These are phyloP conservation scores for Petrolisthes cinctipes DNA, from an alignment of 2,888 invertebrate species.

Conservation along the genomic window DNA sequence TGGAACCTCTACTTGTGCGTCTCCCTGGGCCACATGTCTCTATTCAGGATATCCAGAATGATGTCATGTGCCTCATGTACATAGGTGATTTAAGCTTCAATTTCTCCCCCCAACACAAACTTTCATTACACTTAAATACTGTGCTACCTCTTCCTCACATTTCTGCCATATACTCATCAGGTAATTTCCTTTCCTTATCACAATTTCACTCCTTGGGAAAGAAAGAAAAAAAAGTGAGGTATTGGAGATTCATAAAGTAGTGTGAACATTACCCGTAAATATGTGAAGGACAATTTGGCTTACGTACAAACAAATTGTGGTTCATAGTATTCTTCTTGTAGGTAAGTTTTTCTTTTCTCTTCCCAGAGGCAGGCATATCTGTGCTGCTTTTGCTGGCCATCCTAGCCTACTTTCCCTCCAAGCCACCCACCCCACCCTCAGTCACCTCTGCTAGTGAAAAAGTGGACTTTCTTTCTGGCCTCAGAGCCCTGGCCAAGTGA, in stretches of 20 bases:
- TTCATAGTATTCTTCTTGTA: neutral
- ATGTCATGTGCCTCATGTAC: slow-evolving; percentile 64
- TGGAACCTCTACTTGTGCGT: slow-evolving; percentile 55
- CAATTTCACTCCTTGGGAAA: too few relatives aligned
- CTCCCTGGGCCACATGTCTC: slow-evolving; percentile 19
- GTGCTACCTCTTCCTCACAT: neutral
- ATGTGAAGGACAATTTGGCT: too few relatives aligned
- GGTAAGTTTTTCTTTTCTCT: neutral
- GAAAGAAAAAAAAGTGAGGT: too few relatives aligned
- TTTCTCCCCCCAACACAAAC: too few relatives aligned
- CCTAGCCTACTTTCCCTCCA: slow-evolving; percentile 56
- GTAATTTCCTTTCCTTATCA: neutral
- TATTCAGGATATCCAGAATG: slow-evolving; percentile 39
- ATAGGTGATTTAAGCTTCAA: slow-evolving; percentile 41
- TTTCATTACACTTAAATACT: neutral
- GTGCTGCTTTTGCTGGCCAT: slow-evolving; percentile 45
- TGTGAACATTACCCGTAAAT: too few relatives aligned
- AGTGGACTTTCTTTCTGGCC: slow-evolving; percentile 35
- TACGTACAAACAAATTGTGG: neutral
- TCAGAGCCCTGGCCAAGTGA: slow-evolving; percentile 41
- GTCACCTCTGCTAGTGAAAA: slow-evolving; percentile 42
- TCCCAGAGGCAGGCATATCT: slow-evolving; percentile 49
- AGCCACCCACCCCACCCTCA: slow-evolving; percentile 58
- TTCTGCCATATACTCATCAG: neutral
- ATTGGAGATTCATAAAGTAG: too few relatives aligned